Percentiles rank a stretch among this genome's conserved stretches.
Conservation (phyloP, 1,140 invertebrate genomes). For the Drosophila bocqueti region DNA sequence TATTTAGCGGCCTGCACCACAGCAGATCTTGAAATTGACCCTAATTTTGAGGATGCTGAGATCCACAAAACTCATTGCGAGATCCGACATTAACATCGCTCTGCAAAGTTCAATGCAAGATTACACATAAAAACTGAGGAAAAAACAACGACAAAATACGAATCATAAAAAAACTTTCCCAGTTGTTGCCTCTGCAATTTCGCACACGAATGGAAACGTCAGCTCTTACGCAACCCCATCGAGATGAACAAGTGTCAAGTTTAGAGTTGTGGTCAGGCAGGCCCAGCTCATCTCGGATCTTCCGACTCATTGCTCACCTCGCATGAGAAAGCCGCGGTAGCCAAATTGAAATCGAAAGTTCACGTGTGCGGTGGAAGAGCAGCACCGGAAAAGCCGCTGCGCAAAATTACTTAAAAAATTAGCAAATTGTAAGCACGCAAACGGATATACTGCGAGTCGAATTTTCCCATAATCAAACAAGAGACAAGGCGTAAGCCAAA, state of each 20-base stretch:
- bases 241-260: slow-evolving; percentile 63
- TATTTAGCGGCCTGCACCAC: slow-evolving; percentile 2
- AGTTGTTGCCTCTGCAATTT: slow-evolving; percentile 50
- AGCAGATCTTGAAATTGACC: slow-evolving; percentile 14
- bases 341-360: slow-evolving; percentile 51
- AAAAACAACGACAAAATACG: slow-evolving; percentile 6
- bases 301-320: slow-evolving; percentile 29
- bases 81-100: slow-evolving; percentile 45
- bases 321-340: slow-evolving; percentile 21
- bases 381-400: slow-evolving; percentile 26
- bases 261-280: slow-evolving; percentile 47
- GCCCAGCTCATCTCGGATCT: slow-evolving; percentile 29
- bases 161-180: slow-evolving; percentile 60
- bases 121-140: slow-evolving; percentile 33
- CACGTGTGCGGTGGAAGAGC: slow-evolving; percentile 33
- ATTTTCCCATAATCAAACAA: slow-evolving; percentile 9
- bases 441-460: slow-evolving; percentile 8
- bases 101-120: slow-evolving; percentile 52
- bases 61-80: slow-evolving; percentile 28
- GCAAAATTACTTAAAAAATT: slow-evolving; percentile 43
- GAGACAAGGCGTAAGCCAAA: slow-evolving; percentile 2
- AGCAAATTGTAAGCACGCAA: slow-evolving; percentile 41
- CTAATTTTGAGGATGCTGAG: slow-evolving; percentile 42
- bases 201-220: slow-evolving; percentile 43
- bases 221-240: slow-evolving; percentile 47